A percentile compares a stretch with the other conserved stretches of the same genome.
Conservation (phyloP, 1,140 invertebrate species). For the Apis florea region DNA sequence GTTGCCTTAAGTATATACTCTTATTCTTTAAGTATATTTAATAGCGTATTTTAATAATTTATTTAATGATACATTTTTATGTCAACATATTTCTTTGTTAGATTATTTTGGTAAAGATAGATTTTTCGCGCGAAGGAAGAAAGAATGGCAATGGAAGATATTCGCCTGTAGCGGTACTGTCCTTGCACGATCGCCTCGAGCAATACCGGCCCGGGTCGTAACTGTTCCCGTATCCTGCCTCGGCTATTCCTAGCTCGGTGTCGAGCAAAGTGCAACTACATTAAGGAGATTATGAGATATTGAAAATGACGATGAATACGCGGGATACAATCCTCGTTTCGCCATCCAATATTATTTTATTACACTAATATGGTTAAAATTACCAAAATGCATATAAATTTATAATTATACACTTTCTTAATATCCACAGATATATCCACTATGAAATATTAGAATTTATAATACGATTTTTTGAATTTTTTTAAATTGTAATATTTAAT, state of each 20-base stretch:
- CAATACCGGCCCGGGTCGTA: constrained; percentile 67
- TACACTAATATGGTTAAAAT: no score
- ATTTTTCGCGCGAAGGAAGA: constrained; percentile 41
- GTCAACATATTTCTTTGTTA: not conserved
- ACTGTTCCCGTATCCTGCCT: constrained; percentile 74
- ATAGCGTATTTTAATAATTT: not conserved
- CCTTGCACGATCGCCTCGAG: constrained; percentile 74
- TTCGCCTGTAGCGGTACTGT: constrained; percentile 73
- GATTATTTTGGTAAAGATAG: constrained; percentile 27
- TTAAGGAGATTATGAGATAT: constrained; percentile 45
- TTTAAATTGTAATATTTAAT: no score
- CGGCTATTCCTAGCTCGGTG: constrained; percentile 68
- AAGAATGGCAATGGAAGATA: constrained; percentile 54
- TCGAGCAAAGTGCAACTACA: constrained; percentile 45
- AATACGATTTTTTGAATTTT: no score
- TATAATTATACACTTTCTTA: not conserved
- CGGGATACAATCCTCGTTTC: not conserved
- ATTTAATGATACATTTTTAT: not conserved
- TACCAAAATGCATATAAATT: not conserved
- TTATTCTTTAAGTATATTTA: not conserved
- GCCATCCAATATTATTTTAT: not conserved
- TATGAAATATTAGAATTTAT: no score
- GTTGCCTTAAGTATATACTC: not conserved
- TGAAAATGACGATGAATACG: constrained; percentile 1
- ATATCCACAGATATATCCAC: not conserved